Evolutionary conservation across 2,797 vertebrate genomes (phyloP), one percentile per base, ranked within the genome.

Genomic region (Eremophila alpestris): DNA sequence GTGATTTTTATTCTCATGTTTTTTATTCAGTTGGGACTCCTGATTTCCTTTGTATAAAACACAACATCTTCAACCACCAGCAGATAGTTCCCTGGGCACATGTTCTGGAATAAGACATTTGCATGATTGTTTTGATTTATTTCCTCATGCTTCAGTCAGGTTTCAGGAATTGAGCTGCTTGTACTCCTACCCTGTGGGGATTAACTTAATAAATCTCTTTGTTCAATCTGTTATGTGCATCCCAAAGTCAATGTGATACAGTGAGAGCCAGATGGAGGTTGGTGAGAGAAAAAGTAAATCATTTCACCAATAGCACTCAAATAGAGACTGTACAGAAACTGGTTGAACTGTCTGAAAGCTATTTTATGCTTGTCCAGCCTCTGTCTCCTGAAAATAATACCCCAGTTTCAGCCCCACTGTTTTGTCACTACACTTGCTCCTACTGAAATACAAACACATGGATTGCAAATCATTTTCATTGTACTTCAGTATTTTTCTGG

Each of bases 61-160:
- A 17, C 30, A 18, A 56, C 48, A 29, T 4, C 17, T 71, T 86
- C 63, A 62, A 43, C 24, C 38, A 83, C 12, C 36, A 74, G n/a
- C 11, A 55, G 26, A 34, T 7, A 80, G 12, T 38, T 83, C 55
- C 59, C 68, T 75, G 45, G 58, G n/a, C 45, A 63, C 10, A 16
- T 70, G 48, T 41, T 64, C 56, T 83, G 54, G 40, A 89, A 78
- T 86, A 63, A 71, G 90, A 68, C 23, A n/a, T 34, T 49, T 75
- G 36, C 26, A 21, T 51, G 68, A 85, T 77, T 84, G 73, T 65
- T 93, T 84, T 85, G 48, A 60, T 91, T 87, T 88, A 68, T 90
- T 83, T 87, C 48, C 52, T 45, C 27, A 75, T 34, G 46, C 52
- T 29, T 85, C 63, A 34, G 56, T 38, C 75, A 73, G 46, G 38